Conservation (phyloP, 1,140 invertebrate species). For the Ptiloglossa arizonensis region DNA sequence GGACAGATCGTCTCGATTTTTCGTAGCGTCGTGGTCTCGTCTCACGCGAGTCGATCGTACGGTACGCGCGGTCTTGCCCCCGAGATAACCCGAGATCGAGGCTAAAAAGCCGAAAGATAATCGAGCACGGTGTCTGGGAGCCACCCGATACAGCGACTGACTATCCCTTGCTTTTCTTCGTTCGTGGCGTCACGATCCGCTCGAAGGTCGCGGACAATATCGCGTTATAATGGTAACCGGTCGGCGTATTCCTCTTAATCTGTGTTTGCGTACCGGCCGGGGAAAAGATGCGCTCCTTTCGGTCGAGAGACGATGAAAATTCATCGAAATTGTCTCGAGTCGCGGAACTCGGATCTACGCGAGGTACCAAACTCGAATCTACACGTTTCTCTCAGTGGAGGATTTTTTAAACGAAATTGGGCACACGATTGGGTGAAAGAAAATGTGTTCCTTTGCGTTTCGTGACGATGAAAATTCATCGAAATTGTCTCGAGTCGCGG, state of each 20-base stretch:
- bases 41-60: conserved; percentile 15
- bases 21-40: not conserved
- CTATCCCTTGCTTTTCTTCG: not conserved
- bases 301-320: too few species aligned
- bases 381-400: too few species aligned
- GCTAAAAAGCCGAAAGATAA: conserved; percentile 26
- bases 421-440: too few species aligned
- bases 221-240: not conserved
- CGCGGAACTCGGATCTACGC: too few species aligned
- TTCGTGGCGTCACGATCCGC: not conserved
- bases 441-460: too few species aligned
- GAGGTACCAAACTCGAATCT: too few species aligned
- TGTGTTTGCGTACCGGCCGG: not conserved
- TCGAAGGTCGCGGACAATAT: not conserved
- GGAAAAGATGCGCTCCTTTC: not conserved
- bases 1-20: conserved; percentile 14
- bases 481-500: too few species aligned
- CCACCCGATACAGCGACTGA: not conserved
- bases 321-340: too few species aligned
- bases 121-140: not conserved
- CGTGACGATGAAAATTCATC: too few species aligned
- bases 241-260: not conserved
- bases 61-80: not conserved
- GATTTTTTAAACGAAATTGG: too few species aligned
- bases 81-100: conserved; percentile 38